Evolutionary conservation across 2,797 vertebrate species (phyloP).

Genomic region (Acanthiza pusilla): DNA sequence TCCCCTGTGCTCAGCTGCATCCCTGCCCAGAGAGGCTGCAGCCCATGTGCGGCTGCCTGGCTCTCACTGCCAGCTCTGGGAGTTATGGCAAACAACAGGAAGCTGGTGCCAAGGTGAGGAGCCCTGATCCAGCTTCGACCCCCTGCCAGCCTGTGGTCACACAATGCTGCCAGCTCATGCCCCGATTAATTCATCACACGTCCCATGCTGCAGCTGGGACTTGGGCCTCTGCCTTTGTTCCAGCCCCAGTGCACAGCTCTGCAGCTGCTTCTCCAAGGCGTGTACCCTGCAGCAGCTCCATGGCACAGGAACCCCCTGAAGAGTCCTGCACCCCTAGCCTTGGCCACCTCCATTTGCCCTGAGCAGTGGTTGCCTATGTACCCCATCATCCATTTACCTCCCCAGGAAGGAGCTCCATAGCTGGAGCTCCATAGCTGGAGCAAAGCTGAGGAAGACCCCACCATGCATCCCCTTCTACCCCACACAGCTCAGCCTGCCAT

Average conservation of each 20-base stretch:
- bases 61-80: neutral
- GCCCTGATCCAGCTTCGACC: neutral
- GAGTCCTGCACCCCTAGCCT: neutral
- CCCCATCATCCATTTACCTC: neutral
- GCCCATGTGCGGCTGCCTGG: accelerated
- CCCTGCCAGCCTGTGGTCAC: neutral
- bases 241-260: neutral
- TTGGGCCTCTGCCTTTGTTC: neutral
- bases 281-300: neutral
- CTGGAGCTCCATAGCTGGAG: neutral
- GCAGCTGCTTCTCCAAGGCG: neutral
- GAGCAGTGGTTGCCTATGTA: neutral
- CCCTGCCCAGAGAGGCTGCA: neutral
- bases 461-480: neutral
- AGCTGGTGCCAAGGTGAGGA: neutral
- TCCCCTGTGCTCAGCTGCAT: neutral
- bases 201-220: neutral
- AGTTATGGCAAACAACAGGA: neutral
- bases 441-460: neutral
- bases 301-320: neutral
- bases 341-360: neutral
- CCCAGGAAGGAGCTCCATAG: neutral
- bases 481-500: neutral
- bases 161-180: neutral
- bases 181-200: neutral